Evolutionary conservation across 1,140 invertebrate genomes (phyloP).

Genomic region (Penaeus chinensis): DNA sequence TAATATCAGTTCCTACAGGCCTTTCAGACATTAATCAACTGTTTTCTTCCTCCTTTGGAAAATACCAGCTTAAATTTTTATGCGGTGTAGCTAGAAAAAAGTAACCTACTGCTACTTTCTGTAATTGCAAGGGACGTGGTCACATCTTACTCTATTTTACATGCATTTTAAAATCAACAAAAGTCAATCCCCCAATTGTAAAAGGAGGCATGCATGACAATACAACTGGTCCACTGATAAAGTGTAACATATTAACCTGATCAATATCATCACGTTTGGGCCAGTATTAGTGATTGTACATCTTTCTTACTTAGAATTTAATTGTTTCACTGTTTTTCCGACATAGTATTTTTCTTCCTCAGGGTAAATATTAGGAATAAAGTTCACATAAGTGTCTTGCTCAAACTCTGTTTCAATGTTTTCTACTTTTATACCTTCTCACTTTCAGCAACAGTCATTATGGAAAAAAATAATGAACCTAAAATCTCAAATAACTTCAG

Average conservation of each 20-base stretch:
- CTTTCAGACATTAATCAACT: not conserved
- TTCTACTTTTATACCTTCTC: too few species aligned
- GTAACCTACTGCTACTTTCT: not conserved
- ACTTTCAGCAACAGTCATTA: too few species aligned
- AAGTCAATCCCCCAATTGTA: slow-evolving; percentile 3
- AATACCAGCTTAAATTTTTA: too few species aligned
- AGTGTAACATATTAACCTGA: not conserved
- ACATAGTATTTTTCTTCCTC: not conserved
- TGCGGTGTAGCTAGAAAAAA: too few species aligned
- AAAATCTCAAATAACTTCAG: too few species aligned
- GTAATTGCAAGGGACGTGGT: not conserved
- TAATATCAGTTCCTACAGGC: not conserved
- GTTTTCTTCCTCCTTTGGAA: too few species aligned
- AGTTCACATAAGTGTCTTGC: too few species aligned
- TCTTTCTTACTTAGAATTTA: not conserved
- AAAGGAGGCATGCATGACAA: not conserved
- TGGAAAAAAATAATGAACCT: too few species aligned
- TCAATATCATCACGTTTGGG: not conserved
- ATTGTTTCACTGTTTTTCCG: not conserved
- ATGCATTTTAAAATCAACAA: not conserved
- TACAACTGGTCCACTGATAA: not conserved
- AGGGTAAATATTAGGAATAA: not conserved
- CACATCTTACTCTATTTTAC: not conserved
- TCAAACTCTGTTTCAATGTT: too few species aligned
- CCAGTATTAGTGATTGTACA: not conserved